Evolutionary conservation across 2,797 vertebrate genomes (phyloP).

Genomic region (Halcyon badia): DNA sequence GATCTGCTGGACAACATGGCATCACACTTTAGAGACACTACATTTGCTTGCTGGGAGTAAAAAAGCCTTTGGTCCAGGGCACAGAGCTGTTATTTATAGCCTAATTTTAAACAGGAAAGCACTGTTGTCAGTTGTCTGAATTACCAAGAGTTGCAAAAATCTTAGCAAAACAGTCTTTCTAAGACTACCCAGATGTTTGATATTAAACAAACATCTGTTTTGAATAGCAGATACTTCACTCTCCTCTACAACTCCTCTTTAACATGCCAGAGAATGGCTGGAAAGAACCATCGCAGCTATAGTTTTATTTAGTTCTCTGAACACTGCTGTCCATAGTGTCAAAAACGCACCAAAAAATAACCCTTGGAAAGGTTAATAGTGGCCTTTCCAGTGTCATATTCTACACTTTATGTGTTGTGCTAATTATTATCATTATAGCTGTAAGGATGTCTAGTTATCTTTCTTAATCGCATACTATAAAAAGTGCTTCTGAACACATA

Average conservation of each 20-base stretch:
- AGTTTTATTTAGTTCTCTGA: slow-evolving; percentile 79
- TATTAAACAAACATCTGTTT: slow-evolving; percentile 83
- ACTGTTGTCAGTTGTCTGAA: slow-evolving; percentile 75
- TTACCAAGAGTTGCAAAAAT: slow-evolving; percentile 77
- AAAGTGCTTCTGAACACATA: slow-evolving; percentile 92
- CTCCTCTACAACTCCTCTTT: slow-evolving; percentile 17
- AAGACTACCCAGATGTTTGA: slow-evolving; percentile 78
- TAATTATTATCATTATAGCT: slow-evolving; percentile 99
- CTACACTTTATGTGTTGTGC: slow-evolving; percentile 86
- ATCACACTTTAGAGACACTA: slow-evolving; percentile 53
- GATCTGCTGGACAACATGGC: slow-evolving; percentile 53
- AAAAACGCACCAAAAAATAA: slow-evolving; percentile 84
- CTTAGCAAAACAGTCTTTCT: slow-evolving; percentile 77
- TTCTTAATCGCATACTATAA: slow-evolving; percentile 93
- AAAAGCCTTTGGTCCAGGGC: background rate
- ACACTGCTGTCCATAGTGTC: slow-evolving; percentile 81
- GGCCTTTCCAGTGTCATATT: slow-evolving; percentile 96
- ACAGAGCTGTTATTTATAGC: slow-evolving; percentile 72
- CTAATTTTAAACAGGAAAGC: slow-evolving; percentile 71
- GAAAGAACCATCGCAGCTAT: slow-evolving; percentile 62
- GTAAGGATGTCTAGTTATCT: slow-evolving; percentile 95
- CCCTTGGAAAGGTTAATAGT: slow-evolving; percentile 93
- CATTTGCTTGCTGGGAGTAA: slow-evolving; percentile 63
- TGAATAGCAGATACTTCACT: slow-evolving; percentile 70
- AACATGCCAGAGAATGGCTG: slow-evolving; percentile 36